Conservation (phyloP, 2,797 vertebrate species). For the Acrossocheilus fasciatus region DNA sequence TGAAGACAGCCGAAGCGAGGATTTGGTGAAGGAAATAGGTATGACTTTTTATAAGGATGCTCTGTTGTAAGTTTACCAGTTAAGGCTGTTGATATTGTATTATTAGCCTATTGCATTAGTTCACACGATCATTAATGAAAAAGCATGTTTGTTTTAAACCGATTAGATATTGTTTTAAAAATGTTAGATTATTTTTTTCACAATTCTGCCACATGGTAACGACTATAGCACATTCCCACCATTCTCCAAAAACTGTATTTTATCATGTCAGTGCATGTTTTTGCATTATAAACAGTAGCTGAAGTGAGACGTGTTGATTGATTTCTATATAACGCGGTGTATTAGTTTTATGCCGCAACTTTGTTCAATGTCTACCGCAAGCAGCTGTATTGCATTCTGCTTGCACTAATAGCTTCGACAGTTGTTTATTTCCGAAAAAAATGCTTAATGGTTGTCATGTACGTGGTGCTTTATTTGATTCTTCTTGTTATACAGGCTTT, state of each 20-base stretch:
- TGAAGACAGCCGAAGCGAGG: conserved; percentile 20
- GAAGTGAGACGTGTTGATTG: neutral
- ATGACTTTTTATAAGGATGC: conserved; percentile 68
- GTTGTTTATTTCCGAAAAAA: neutral
- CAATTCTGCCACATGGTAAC: neutral
- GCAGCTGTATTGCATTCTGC: neutral
- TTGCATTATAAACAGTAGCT: neutral
- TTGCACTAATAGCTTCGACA: neutral
- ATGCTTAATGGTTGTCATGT: neutral
- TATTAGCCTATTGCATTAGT: neutral
- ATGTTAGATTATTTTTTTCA: neutral
- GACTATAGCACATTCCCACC: neutral
- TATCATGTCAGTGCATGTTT: neutral
- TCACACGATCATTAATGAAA: neutral
- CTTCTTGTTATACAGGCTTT: neutral
- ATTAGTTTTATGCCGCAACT: conserved; percentile 33
- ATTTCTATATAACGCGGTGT: neutral
- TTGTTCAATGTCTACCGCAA: neutral
- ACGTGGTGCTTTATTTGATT: neutral
- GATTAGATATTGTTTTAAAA: too few relatives aligned
- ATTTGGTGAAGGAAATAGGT: conserved; percentile 68
- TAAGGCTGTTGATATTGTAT: neutral
- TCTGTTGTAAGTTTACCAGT: conserved; percentile 52
- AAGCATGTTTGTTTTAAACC: neutral
- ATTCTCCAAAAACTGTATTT: neutral